Conservation (phyloP, 2,888 invertebrate species). For the Cephus spinipes region DNA sequence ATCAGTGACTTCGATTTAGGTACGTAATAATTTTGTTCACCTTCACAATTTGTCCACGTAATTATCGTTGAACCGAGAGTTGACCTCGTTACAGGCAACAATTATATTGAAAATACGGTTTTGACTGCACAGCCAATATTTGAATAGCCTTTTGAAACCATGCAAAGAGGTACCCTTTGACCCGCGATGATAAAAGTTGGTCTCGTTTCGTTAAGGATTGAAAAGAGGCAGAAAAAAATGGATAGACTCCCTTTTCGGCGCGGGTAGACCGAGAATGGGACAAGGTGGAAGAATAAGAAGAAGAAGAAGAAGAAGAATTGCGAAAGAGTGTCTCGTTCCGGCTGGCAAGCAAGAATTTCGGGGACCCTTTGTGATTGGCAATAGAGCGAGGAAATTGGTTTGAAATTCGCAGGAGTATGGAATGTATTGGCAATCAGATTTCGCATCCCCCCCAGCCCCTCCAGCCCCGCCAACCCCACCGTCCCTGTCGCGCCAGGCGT, state of each 20-base stretch:
- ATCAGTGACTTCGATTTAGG: no score
- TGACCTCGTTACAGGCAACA: neutral
- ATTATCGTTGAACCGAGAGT: no score
- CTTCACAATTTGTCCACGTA: no score
- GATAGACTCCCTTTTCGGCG: neutral
- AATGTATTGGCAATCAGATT: slow-evolving; percentile 63
- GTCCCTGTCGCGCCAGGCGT: slow-evolving; percentile 19
- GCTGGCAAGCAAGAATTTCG: slow-evolving; percentile 51
- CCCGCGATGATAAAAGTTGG: neutral
- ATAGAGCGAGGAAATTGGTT: slow-evolving; percentile 60
- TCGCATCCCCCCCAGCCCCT: slow-evolving; percentile 20
- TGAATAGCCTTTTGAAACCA: neutral
- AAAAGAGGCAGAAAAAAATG: neutral
- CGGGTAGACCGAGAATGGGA: neutral
- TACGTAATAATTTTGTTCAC: no score
- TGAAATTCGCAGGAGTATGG: slow-evolving; percentile 56
- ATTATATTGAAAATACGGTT: neutral
- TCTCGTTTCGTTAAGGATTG: neutral
- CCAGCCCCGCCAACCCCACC: slow-evolving; percentile 23
- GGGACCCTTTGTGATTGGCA: slow-evolving; percentile 56
- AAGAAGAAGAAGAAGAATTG: slow-evolving; percentile 35
- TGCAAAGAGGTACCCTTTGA: neutral
- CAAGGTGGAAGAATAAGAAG: neutral
- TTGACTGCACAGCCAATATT: neutral
- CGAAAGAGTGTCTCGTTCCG: slow-evolving; percentile 48